Evolutionary conservation across 2,113 vertebrate species (phyloP).

Genomic region (Donacobius atricapilla): DNA sequence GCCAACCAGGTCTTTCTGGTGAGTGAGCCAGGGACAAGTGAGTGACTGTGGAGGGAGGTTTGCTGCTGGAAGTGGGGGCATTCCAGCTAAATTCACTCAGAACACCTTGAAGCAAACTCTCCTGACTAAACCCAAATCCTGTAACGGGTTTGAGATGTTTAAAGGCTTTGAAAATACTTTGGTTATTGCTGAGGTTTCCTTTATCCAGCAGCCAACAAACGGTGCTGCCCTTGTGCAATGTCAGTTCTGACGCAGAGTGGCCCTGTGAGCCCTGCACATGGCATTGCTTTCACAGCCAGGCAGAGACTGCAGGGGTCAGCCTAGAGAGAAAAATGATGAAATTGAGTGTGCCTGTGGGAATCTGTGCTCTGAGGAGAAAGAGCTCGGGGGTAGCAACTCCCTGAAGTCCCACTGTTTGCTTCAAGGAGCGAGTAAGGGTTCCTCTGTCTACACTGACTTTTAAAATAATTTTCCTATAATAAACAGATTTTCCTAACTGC

Average conservation of each 20-base stretch:
- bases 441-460: neutral
- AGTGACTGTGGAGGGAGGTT: neutral
- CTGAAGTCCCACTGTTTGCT: neutral
- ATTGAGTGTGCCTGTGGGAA: neutral
- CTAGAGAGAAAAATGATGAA: neutral
- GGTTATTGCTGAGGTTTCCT: neutral
- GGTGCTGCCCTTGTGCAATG: neutral
- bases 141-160: neutral
- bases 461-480: neutral
- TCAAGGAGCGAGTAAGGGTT: neutral
- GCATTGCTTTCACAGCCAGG: neutral
- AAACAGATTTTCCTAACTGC: neutral
- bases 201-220: neutral
- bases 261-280: neutral
- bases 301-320: neutral
- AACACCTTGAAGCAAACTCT: neutral
- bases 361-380: neutral
- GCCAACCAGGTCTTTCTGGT: conserved; percentile 99
- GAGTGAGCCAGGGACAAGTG: conserved; percentile 16
- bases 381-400: neutral
- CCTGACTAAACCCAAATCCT: neutral
- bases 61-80: neutral
- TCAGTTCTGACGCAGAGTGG: neutral
- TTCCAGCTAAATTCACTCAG: neutral
- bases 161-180: neutral